Evolutionary conservation across 2,113 vertebrate species (phyloP), one percentile per base, ranked within the genome.

Genomic region (Phylloscopus trochilus): DNA sequence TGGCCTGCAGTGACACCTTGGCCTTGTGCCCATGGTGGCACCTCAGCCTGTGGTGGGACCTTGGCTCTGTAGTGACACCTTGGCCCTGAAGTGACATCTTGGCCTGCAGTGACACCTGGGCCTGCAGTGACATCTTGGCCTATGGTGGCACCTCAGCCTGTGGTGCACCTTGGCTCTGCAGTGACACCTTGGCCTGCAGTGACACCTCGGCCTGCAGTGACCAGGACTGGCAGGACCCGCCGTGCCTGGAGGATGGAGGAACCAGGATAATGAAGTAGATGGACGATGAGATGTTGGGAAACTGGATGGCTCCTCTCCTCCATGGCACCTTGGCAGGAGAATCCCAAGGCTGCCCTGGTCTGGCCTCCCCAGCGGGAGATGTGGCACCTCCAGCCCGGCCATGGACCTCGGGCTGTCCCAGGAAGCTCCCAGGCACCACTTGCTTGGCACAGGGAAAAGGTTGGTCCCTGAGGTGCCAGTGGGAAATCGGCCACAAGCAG

Each of bases 1-100:
- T 1, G 0, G 69, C 6, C 31, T 35, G 24, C 0, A 1, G 5
- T 17, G 80, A 9, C 1, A 35, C 1, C 26, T 30, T 0, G 0
- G 41, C 24, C n/a, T n/a, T n/a, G n/a, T n/a, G n/a, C n/a, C n/a
- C n/a, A n/a, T n/a, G n/a, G n/a, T 16, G 68, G 4, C 20, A 22
- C 4, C 20, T 23, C 0, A 1, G 18, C 13, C 24, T 37, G 4
- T 3, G 1, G 70, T 15, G 52, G 8, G 39, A 21, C 52, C 16
- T 43, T 0, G 2, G 24, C n/a, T 9, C n/a, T 6, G 10, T 0
- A 1, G 53, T n/a, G 39, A 18, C 26, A 14, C 11, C 18, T 35
- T 0, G 1, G 17, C 28, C 28, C 56, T 23, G 1, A 0, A 2
- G 35, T 53, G 47, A 12, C 39, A 9, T 16, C 15, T 33, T 1